Evolutionary conservation across 2,888 invertebrate genomes (phyloP).

Genomic region (Drosophila testacea): DNA sequence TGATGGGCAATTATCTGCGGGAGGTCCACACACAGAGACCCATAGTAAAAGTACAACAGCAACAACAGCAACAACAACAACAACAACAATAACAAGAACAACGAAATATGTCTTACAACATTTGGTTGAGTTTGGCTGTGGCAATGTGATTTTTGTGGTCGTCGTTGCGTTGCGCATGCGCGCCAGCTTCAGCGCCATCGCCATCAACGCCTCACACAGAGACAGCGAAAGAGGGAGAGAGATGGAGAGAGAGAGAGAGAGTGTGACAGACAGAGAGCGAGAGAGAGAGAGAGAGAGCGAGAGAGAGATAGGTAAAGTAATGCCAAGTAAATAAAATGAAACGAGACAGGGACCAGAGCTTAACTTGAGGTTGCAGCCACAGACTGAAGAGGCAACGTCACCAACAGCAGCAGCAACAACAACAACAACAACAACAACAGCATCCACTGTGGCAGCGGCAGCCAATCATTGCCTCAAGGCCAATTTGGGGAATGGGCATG

Average conservation of each 20-base stretch:
- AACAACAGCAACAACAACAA: constrained; percentile 11
- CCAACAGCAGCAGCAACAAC: constrained; percentile 11
- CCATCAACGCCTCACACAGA: constrained; percentile 75
- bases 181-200: constrained; percentile 81
- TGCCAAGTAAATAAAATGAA: constrained; percentile 34
- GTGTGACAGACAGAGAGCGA: constrained; percentile 26
- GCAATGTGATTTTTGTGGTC: constrained; percentile 64
- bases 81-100: constrained; percentile 24
- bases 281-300: constrained; percentile 33
- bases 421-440: constrained; percentile 10
- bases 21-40: constrained; percentile 77
- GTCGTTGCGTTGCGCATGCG: constrained; percentile 68
- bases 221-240: constrained; percentile 28
- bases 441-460: constrained; percentile 46
- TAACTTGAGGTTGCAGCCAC: constrained; percentile 1
- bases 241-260: constrained; percentile 17
- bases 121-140: constrained; percentile 49
- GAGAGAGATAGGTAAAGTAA: constrained; percentile 12
- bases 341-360: constrained; percentile 36
- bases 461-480: constrained; percentile 81
- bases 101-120: constrained; percentile 74
- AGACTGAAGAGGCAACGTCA: constrained; percentile 9
- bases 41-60: constrained; percentile 41
- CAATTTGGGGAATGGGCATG: constrained; percentile 72
- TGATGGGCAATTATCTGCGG: constrained; percentile 85